Evolutionary conservation across 2,888 invertebrate species (phyloP).

Genomic region (Apodemia duryi): DNA sequence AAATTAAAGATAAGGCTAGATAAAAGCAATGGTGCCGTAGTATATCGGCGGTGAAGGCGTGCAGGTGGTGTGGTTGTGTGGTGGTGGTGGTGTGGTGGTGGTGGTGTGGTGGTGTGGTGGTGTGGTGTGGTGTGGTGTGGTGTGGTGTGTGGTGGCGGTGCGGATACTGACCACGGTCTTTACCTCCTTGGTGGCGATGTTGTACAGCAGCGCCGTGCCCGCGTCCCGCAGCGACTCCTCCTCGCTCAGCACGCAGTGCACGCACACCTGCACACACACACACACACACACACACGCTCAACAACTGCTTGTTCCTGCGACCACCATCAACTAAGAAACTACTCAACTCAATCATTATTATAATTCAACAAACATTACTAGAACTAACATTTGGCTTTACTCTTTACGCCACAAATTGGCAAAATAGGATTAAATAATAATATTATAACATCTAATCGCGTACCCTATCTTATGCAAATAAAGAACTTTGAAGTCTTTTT

Average conservation of each 20-base stretch:
- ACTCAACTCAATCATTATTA: too few relatives aligned
- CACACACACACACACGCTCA: too few relatives aligned
- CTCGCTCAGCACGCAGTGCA: slow-evolving; percentile 89
- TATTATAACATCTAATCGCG: too few relatives aligned
- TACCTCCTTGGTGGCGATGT: slow-evolving; percentile 96
- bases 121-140: slow-evolving; percentile 29
- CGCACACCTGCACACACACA: slow-evolving; percentile 85
- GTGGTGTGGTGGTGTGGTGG: slow-evolving; percentile 17
- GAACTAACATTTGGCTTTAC: too few relatives aligned
- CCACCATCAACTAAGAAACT: too few relatives aligned
- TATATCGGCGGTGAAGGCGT: neutral
- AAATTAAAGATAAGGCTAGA: too few relatives aligned
- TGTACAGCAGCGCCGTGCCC: slow-evolving; percentile 93
- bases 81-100: neutral
- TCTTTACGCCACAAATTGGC: too few relatives aligned
- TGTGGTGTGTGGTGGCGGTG: slow-evolving; percentile 27
- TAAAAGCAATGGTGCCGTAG: neutral
- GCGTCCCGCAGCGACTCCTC: slow-evolving; percentile 85
- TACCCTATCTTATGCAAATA: too few relatives aligned
- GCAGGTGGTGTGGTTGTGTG: neutral
- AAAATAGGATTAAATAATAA: too few relatives aligned
- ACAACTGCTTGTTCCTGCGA: too few relatives aligned
- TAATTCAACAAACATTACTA: too few relatives aligned
- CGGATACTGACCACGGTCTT: slow-evolving; percentile 96
- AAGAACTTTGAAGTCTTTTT: too few relatives aligned